phyloP scores from a whole-genome alignment of 1,140 invertebrate species.

The Pseudomyrmex gracilis region DNA sequence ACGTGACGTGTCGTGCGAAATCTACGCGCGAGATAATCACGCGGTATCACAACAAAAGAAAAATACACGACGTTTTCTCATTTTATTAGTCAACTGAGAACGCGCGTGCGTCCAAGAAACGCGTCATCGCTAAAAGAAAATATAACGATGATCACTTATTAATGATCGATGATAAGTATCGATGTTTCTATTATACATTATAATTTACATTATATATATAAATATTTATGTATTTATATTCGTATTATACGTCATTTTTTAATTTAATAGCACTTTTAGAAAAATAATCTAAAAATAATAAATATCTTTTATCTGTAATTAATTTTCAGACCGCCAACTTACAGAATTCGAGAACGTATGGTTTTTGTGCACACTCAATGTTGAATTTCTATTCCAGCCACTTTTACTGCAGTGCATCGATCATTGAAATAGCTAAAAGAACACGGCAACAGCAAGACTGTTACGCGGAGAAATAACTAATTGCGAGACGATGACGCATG shows the following conservation, averaged over 20 bases:
- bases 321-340: background rate
- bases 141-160: background rate
- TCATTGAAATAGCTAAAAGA: slow-evolving; percentile 49
- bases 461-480: slow-evolving; percentile 51
- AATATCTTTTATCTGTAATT: background rate
- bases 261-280: too few species aligned
- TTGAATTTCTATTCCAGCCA: slow-evolving; percentile 43
- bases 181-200: too few species aligned
- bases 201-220: too few species aligned
- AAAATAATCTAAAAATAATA: too few species aligned
- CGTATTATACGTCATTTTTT: too few species aligned
- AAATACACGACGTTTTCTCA: slow-evolving; percentile 20
- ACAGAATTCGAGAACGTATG: background rate
- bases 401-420: slow-evolving; percentile 42
- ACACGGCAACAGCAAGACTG: slow-evolving; percentile 7
- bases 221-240: too few species aligned
- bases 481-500: slow-evolving; percentile 38
- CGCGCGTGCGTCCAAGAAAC: slow-evolving; percentile 1
- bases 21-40: slow-evolving; percentile 30
- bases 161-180: too few species aligned
- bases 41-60: background rate
- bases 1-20: slow-evolving; percentile 25
- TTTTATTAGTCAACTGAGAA: slow-evolving; percentile 52
- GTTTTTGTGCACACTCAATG: slow-evolving; percentile 2
- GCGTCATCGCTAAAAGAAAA: slow-evolving; percentile 47